These are phyloP conservation scores for Sebastes cheni DNA, from an alignment of 2,797 vertebrate species.

Conservation along the genomic window DNA sequence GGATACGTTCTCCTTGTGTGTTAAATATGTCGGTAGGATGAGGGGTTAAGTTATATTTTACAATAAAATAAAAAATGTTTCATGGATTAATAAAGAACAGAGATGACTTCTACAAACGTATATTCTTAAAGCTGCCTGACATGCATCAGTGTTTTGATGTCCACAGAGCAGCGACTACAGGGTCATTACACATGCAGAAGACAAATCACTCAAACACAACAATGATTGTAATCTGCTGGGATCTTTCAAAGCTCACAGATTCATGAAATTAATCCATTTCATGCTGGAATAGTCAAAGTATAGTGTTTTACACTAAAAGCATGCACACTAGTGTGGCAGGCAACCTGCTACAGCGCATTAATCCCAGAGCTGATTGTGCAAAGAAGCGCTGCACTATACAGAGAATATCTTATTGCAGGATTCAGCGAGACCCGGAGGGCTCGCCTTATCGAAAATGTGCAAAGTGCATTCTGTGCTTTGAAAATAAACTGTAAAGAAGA, in stretches of 20 bases:
- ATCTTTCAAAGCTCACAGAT: neutral
- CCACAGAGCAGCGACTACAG: neutral
- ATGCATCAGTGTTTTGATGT: neutral
- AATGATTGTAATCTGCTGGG: neutral
- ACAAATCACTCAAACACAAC: neutral
- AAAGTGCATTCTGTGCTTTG: conserved; percentile 45
- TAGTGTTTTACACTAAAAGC: neutral
- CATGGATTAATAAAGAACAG: neutral
- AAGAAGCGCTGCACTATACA: conserved; percentile 28
- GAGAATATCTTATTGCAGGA: conserved; percentile 45
- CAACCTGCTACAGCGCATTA: conserved; percentile 29
- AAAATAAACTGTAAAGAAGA: conserved; percentile 47
- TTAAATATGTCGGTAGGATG: neutral
- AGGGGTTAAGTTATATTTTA: neutral
- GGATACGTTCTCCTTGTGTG: neutral
- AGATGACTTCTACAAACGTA: neutral
- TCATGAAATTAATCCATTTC: conserved; percentile 15
- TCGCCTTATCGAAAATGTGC: conserved; percentile 50
- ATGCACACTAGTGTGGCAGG: neutral
- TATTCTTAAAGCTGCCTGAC: neutral
- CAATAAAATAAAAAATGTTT: neutral
- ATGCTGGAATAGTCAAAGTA: conserved; percentile 3
- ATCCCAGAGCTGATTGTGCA: conserved; percentile 43
- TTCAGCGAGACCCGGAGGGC: conserved; percentile 31
- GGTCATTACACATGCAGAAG: neutral